Evolutionary conservation across 1,140 invertebrate genomes (phyloP).

Genomic region (Diploscapter pachys): DNA sequence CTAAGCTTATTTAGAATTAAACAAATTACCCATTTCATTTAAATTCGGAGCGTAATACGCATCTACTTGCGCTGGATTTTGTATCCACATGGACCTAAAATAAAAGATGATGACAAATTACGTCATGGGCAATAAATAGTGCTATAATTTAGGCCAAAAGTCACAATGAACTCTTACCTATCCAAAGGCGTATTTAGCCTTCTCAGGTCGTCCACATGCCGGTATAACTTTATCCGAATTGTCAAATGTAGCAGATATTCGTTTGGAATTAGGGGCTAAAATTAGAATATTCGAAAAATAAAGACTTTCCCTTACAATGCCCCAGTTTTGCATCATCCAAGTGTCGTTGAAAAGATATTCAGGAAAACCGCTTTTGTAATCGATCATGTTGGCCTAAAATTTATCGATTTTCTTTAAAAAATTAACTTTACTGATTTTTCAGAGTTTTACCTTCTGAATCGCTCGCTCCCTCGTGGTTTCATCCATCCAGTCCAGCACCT

Average conservation of each 20-base stretch:
- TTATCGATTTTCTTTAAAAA: neutral
- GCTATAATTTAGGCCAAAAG: neutral
- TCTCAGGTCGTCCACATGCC: conserved; percentile 36
- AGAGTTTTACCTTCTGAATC: conserved; percentile 40
- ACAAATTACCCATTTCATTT: conserved; percentile 51
- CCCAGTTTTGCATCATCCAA: conserved; percentile 50
- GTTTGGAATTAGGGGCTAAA: conserved; percentile 28
- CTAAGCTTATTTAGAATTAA: conserved; percentile 5
- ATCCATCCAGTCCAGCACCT: conserved; percentile 57
- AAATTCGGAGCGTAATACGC: conserved; percentile 51
- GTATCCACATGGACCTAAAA: conserved; percentile 41
- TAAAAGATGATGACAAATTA: no score
- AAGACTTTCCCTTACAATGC: conserved; percentile 35
- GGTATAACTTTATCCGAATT: conserved; percentile 40
- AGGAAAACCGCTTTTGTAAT: conserved; percentile 46
- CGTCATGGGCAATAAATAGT: no score
- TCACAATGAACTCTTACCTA: neutral
- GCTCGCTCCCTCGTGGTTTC: conserved; percentile 52
- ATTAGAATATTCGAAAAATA: conserved; percentile 6
- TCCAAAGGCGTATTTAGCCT: conserved; percentile 31
- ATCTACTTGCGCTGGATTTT: conserved; percentile 52
- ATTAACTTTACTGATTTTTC: neutral
- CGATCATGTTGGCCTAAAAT: conserved; percentile 41
- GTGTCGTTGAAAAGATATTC: conserved; percentile 46
- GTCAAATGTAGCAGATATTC: conserved; percentile 41